Evolutionary conservation across 2,113 vertebrate species (phyloP), one percentile per base, ranked within the genome.

Genomic region (Marmota monax): DNA sequence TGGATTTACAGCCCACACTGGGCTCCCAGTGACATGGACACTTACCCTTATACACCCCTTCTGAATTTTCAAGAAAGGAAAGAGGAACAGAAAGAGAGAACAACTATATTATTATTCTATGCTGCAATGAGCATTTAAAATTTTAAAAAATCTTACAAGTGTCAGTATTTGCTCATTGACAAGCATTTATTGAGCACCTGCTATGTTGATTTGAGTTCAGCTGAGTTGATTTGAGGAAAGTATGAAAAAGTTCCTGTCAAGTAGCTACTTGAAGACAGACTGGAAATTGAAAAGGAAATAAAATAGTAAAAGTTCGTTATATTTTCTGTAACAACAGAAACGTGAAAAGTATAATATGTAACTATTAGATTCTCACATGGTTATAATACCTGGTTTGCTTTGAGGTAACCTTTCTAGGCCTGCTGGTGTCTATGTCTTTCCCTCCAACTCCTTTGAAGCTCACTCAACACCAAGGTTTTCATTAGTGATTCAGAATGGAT

Each of bases 401-500:
- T 58, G 69, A 79, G 27, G 13, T 37, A 56, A 76, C 0, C 11
- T 79, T 93, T 92, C 61, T 61, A 17, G 0, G 4, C n/a, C 51
- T 73, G 84, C 56, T 73, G 84, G 63, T 27, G 2, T 51, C 37
- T 87, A 13, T 76, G 94, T 4, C 69, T 87, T 78, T 27, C 84
- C 80, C 97, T 96, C 39, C 8, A 69, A 65, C 7, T 91, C 56
- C 87, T 32, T 3, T 97, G 90, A 96, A 76, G 94, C 48, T 96
- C 85, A 88, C 87, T 96, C 83, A 97, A 95, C 92, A 67, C 51
- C 0, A 7, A 95, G 27, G 85, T 97, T 77, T 77, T 95, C 70
- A 97, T 97, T 96, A 95, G 92, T 48, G 85, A 93, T 97, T 96
- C 84, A 95, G 89, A 96, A 94, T 51, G 51, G 90, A 94, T 85